Percentiles rank a stretch among this genome's conserved stretches.
Conservation (phyloP, 2,888 invertebrate species). For the Ecliptopera silaceata region DNA sequence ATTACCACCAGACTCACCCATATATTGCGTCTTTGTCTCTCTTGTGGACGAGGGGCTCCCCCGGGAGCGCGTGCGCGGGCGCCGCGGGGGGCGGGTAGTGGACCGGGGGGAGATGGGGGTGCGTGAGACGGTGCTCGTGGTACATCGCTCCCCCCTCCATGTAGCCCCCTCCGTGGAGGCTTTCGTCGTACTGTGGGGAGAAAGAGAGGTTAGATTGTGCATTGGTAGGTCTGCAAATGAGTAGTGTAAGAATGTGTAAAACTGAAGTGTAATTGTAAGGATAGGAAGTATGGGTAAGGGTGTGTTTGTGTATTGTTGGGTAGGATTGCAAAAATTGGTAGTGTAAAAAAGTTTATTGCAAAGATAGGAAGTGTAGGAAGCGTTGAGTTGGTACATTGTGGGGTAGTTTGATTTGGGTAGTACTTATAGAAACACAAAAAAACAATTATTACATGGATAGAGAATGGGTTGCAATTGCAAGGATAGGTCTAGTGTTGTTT, state of each 20-base stretch:
- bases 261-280: not conserved
- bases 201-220: slow-evolving; percentile 8
- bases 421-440: too few species aligned
- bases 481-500: too few species aligned
- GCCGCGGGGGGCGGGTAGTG: slow-evolving; percentile 94
- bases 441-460: too few species aligned
- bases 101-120: slow-evolving; percentile 87
- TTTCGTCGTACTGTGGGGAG: slow-evolving; percentile 94
- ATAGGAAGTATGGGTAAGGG: too few species aligned
- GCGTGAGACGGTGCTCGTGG: slow-evolving; percentile 92
- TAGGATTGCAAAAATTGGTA: not conserved
- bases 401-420: too few species aligned
- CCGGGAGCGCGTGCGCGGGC: slow-evolving; percentile 94
- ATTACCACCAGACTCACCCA: slow-evolving; percentile 91
- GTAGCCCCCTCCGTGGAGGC: slow-evolving; percentile 92
- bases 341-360: not conserved
- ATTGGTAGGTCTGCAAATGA: not conserved
- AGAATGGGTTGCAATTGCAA: too few species aligned
- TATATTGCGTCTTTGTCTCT: slow-evolving; percentile 99
- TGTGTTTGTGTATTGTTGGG: not conserved
- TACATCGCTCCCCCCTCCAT: slow-evolving; percentile 90
- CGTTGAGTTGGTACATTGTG: too few species aligned
- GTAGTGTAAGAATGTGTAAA: slow-evolving; percentile 2
- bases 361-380: too few species aligned
- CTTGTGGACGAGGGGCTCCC: slow-evolving; percentile 96